Evolutionary conservation across 2,797 vertebrate genomes (phyloP), one percentile per base, ranked within the genome.

Genomic region (Rhinella marina): DNA sequence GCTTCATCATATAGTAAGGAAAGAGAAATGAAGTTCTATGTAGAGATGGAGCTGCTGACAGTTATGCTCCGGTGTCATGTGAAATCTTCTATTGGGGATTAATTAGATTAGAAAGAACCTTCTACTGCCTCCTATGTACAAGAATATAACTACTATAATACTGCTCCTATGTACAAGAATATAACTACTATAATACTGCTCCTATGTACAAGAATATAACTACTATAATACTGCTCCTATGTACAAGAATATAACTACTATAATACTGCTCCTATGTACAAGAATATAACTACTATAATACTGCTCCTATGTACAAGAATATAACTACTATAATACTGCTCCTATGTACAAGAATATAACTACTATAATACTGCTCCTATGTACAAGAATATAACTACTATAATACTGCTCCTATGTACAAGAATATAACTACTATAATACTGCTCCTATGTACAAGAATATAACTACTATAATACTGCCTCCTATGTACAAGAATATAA

Each of bases 1-100:
- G 25, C 57, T 83, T 72, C 66, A 72, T 72, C 50, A 72, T 83
- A 72, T 72, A 83, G 64, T 83, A 29, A 82, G 32, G 12, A 19
- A 52, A 32, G 23, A 56, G 50, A 12, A 62, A 17, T 41, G 7
- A 52, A 1, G 73, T 41, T 41, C 29, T 73, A 48, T 73, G 1
- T 17, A 0, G 25, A 73, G 70, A 17, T 19, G 19, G 17, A 72
- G 41, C 27, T n/a, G 59, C 59, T 61, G 6, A 23, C 16, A 68
- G 14, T 16, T 25, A 29, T 29, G 27, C 16, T 29, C 66, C 27
- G 66, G 25, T 1, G 32, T 21, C 32, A 7, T 21, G 12, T 72
- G 23, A 16, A 70, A 32, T 70, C 17, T 70, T 32, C 68, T 32
- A 2, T 3, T 17, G 41, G 41, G 23, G 21, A 64, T 64, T 10